A percentile compares a stretch with the other conserved stretches of the same genome.
Evolutionary conservation across 2,888 invertebrate genomes (phyloP).

Genomic region (Calameuta pallipes): DNA sequence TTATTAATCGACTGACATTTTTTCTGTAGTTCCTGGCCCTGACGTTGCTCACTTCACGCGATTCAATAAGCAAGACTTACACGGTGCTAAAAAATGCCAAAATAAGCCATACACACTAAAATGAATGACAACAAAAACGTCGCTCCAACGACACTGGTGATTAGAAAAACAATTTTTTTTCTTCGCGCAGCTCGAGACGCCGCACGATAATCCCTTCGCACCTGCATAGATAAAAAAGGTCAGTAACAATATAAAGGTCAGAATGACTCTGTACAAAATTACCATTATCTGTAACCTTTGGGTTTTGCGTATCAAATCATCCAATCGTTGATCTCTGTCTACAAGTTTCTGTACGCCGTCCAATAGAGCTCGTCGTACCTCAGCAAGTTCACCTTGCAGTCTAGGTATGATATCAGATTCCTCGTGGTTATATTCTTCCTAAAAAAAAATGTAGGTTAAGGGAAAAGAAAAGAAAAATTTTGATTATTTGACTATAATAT

Average conservation of each 20-base stretch:
- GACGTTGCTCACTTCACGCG: not conserved
- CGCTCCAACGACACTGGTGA: conserved; percentile 7
- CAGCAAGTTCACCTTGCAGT: conserved; percentile 40
- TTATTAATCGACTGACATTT: not conserved
- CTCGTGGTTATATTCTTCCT: conserved; percentile 41
- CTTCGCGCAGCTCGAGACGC: conserved; percentile 24
- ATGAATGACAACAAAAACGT: conserved; percentile 31
- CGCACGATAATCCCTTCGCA: conserved; percentile 41
- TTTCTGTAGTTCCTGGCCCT: not conserved
- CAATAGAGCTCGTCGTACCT: conserved; percentile 46
- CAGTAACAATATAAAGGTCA: not conserved
- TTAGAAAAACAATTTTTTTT: conserved; percentile 29
- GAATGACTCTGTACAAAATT: not conserved
- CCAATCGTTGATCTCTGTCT: conserved; percentile 49
- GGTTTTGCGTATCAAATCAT: conserved; percentile 49
- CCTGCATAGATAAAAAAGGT: conserved; percentile 25
- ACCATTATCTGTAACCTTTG: conserved; percentile 51
- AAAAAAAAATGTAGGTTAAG: conserved; percentile 11
- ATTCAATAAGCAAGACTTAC: not conserved
- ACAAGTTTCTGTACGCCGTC: conserved; percentile 48
- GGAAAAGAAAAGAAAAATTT: not conserved
- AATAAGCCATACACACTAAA: conserved; percentile 30
- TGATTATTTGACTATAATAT: not conserved
- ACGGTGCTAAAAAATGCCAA: conserved; percentile 26
- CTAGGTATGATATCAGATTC: conserved; percentile 30